Conservation (phyloP, 2,888 invertebrate species). For the Noctua janthina region DNA sequence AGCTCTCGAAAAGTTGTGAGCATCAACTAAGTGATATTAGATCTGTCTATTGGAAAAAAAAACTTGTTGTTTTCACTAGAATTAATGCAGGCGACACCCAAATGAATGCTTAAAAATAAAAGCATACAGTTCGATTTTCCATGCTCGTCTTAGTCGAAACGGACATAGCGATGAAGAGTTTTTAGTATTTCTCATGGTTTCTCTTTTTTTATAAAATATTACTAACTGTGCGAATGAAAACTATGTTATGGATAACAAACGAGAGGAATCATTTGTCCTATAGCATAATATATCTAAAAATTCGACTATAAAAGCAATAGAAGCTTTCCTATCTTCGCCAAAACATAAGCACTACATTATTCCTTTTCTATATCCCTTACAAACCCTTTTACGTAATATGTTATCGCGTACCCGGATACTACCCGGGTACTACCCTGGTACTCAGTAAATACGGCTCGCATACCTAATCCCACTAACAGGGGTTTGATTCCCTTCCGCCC, state of each 20-base stretch:
- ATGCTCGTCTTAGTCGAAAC: background rate
- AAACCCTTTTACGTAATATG: conserved; percentile 35
- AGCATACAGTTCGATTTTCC: background rate
- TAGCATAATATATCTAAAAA: background rate
- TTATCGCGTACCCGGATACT: conserved; percentile 9
- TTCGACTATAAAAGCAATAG: background rate
- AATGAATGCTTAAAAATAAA: background rate
- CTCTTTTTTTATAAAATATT: background rate
- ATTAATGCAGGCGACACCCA: background rate
- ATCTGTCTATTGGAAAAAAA: background rate
- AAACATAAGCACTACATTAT: conserved; percentile 14
- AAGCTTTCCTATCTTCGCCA: background rate
- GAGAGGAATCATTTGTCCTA: background rate
- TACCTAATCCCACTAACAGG: conserved; percentile 23
- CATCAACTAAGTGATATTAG: background rate
- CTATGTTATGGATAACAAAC: background rate
- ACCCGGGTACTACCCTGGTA: conserved; percentile 1
- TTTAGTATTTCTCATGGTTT: background rate
- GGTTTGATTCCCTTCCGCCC: conserved; percentile 19
- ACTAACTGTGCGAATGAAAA: background rate
- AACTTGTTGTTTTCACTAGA: background rate
- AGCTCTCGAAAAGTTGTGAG: background rate
- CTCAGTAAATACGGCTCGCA: conserved; percentile 30
- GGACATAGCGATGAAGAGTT: background rate
- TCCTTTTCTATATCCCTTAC: background rate